Percentiles rank a stretch among this genome's conserved stretches.
phyloP scores from a whole-genome alignment of 2,888 invertebrate species.

The Ennomos erosarius region DNA sequence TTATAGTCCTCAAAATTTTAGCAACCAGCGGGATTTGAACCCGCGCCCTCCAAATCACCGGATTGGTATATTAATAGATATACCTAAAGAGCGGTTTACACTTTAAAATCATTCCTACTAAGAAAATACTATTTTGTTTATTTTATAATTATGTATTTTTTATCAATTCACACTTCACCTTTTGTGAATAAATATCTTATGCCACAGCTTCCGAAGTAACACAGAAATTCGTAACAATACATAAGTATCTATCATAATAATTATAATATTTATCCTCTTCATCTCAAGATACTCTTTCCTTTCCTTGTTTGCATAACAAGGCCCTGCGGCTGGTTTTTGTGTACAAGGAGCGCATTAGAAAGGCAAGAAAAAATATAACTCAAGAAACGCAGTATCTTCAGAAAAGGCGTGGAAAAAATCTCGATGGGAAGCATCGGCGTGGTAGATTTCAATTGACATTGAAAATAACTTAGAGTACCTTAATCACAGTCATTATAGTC shows the following conservation, averaged over 20 bases:
- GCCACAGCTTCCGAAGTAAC: neutral
- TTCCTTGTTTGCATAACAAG: conserved; percentile 47
- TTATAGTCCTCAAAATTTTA: too few relatives aligned
- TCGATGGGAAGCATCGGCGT: conserved; percentile 23
- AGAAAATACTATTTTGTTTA: too few relatives aligned
- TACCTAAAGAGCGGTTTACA: too few relatives aligned
- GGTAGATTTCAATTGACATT: conserved; percentile 18
- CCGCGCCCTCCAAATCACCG: too few relatives aligned
- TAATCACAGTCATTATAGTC: too few relatives aligned
- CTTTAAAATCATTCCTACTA: too few relatives aligned
- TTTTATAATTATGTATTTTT: too few relatives aligned
- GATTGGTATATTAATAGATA: too few relatives aligned
- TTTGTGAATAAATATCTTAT: too few relatives aligned
- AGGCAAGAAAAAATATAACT: conserved; percentile 43
- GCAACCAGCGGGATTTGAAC: too few relatives aligned
- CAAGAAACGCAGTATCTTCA: conserved; percentile 22
- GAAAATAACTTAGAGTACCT: neutral
- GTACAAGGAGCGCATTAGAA: conserved; percentile 51
- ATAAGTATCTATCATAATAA: conserved; percentile 2
- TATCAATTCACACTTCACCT: too few relatives aligned
- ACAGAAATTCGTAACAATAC: neutral
- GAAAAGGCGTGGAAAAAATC: conserved; percentile 39
- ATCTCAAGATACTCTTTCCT: conserved; percentile 11
- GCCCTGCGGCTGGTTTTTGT: conserved; percentile 48
- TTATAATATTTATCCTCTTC: conserved; percentile 6